Evolutionary conservation across 2,797 vertebrate species (phyloP), one percentile per base, ranked within the genome.

Genomic region (Sebastolobus alascanus): DNA sequence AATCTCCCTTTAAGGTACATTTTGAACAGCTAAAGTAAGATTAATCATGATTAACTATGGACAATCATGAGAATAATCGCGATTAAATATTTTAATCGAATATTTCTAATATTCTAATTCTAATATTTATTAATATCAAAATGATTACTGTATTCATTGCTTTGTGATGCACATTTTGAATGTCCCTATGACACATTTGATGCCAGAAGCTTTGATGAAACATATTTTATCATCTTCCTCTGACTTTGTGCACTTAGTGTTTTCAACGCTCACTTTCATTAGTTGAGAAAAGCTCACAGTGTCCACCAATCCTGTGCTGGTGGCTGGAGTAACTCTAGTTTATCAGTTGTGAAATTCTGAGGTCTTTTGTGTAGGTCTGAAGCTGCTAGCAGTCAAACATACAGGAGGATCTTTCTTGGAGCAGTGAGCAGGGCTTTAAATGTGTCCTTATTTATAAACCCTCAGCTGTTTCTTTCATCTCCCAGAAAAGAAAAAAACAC

Each of bases 401-500:
- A 94, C 92, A 84, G 90, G 92, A 90, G 87, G 92, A 90, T 95
- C 90, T 91, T 93, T 94, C 94, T 91, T 92, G 83, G 81, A 89
- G 87, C 83, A 77, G 82, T 12, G 78, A 93, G 92, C 81, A 61
- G 84, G 61, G 93, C 93, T 96, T 95, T 94, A 95, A 96, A 95
- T 94, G 93, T 84, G 87, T 74, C 87, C 92, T 92, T 96, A 96
- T 96, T 96, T 96, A 95, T 96, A 96, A 92, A 93, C 93, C 94
- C 85, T 94, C 96, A 96, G 95, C 96, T 96, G 96, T 96, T 95
- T 95, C 93, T 95, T 94, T 94, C 94, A 95, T 94, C 93, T 93
- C 87, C 82, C 82, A 88, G 90, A 65, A 90, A 84, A 91, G 89
- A 94, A 90, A 63, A 79, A 89, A 90, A 94, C 87, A 82, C 59